Evolutionary conservation across 2,888 invertebrate species (phyloP).

Genomic region (Sarcophaga carnaria): DNA sequence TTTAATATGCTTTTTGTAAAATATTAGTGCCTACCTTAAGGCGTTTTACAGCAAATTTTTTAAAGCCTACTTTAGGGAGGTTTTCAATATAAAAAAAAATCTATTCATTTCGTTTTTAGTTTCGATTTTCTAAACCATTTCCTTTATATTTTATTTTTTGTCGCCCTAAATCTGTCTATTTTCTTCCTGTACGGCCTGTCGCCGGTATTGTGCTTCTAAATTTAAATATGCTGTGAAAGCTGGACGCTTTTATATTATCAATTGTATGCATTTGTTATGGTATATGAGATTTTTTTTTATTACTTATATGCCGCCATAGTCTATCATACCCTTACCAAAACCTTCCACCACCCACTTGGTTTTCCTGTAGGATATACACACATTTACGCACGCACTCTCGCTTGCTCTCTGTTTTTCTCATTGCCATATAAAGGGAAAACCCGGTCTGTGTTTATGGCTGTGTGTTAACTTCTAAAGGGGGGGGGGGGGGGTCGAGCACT

Average conservation of each 20-base stretch:
- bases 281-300: conserved; percentile 61
- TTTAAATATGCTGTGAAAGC: conserved; percentile 18
- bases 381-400: conserved; percentile 7
- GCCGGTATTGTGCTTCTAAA: conserved; percentile 7
- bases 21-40: no score
- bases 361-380: conserved; percentile 61
- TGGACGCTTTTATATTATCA: conserved; percentile 38
- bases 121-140: no score
- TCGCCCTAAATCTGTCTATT: background rate
- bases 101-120: no score
- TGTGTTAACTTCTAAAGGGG: conserved; percentile 55
- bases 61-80: no score
- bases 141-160: no score
- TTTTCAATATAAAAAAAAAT: no score
- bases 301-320: conserved; percentile 65
- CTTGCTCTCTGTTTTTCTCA: conserved; percentile 12
- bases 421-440: conserved; percentile 6
- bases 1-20: no score
- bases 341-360: conserved; percentile 55
- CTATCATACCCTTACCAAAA: conserved; percentile 17
- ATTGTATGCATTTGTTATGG: conserved; percentile 49
- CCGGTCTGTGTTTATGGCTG: conserved; percentile 58
- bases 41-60: no score
- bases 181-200: conserved; percentile 9
- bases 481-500: background rate